Evolutionary conservation across 2,113 vertebrate genomes (phyloP).

Genomic region (Cryptomyrus ogoouensis): DNA sequence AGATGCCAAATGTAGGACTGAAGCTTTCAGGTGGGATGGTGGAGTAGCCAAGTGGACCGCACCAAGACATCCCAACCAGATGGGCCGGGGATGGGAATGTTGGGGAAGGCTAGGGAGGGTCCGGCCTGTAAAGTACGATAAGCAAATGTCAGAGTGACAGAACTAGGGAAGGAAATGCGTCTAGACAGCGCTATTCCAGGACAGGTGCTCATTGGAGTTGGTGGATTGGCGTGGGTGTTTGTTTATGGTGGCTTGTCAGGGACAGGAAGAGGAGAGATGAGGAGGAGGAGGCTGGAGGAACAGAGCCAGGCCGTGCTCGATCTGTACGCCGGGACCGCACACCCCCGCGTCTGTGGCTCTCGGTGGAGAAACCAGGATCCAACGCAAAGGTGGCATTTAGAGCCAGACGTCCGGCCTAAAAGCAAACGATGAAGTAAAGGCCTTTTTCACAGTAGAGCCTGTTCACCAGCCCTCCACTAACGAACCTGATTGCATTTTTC

Average conservation of each 20-base stretch:
- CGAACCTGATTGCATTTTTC: neutral
- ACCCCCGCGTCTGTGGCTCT: neutral
- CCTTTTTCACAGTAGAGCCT: neutral
- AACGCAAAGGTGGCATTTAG: neutral
- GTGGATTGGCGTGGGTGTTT: conserved; percentile 33
- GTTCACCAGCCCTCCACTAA: neutral
- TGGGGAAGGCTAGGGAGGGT: conserved; percentile 39
- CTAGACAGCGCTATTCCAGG: neutral
- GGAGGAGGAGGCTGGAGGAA: conserved; percentile 2
- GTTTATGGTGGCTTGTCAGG: conserved; percentile 49
- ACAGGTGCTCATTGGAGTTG: conserved; percentile 26
- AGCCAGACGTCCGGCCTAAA: neutral
- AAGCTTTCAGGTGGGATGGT: neutral
- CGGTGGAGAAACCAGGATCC: neutral
- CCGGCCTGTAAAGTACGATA: conserved; percentile 43
- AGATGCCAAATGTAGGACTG: conserved; percentile 10
- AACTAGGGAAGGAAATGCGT: conserved; percentile 22
- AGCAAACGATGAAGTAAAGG: neutral
- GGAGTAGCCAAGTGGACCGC: neutral
- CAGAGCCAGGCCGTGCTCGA: neutral
- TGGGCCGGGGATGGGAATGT: conserved; percentile 58
- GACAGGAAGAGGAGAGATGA: conserved; percentile 38
- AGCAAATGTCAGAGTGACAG: conserved; percentile 38
- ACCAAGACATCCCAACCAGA: conserved; percentile 41
- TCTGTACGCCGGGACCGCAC: neutral